A percentile compares a stretch with the other conserved stretches of the same genome.
Evolutionary conservation across 2,888 invertebrate species (phyloP).

Genomic region (Megaustenia siamemsis): DNA sequence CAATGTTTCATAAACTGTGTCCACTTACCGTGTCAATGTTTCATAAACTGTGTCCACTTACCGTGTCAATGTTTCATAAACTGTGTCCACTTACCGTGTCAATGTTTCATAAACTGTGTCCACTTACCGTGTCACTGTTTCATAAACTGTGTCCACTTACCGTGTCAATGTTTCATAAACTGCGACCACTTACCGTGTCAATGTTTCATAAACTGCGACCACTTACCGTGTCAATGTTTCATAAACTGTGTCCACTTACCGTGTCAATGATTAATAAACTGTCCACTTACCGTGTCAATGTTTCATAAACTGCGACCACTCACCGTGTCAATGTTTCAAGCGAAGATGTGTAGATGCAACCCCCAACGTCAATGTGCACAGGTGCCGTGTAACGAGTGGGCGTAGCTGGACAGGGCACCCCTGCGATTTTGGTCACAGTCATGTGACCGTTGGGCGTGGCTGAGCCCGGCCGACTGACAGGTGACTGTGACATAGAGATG

Average conservation of each 20-base stretch:
- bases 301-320: constrained; percentile 80
- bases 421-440: constrained; percentile 85
- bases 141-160: neutral
- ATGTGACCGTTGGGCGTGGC: constrained; percentile 82
- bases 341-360: constrained; percentile 97
- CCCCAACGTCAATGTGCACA: constrained; percentile 98
- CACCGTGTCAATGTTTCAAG: constrained; percentile 96
- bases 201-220: neutral
- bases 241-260: neutral
- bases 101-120: no score
- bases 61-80: no score
- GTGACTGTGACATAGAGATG: constrained; percentile 57
- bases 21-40: no score
- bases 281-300: neutral
- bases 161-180: neutral
- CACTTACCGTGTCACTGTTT: neutral
- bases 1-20: no score
- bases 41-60: no score
- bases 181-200: neutral
- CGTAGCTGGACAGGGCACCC: constrained; percentile 95
- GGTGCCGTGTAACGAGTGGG: constrained; percentile 96
- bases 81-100: no score
- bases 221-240: neutral
- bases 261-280: neutral
- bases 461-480: constrained; percentile 63